A percentile compares a stretch with the other conserved stretches of the same genome.
Conservation (phyloP, 2,888 invertebrate genomes). For the Auanema freiburgensis region DNA sequence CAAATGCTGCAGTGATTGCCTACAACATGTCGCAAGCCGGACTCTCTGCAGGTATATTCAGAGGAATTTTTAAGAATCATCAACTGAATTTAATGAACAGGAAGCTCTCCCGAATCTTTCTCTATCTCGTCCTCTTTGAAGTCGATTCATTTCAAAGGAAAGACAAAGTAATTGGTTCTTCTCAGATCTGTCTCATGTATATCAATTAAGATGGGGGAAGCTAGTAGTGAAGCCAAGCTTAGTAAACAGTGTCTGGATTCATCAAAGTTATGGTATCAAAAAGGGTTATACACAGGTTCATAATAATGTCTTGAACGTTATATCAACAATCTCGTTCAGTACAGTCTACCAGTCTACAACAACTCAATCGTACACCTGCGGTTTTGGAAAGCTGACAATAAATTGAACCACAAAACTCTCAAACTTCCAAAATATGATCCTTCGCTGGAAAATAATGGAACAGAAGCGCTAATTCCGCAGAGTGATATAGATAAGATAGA, state of each 20-base stretch:
- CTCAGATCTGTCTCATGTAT: neutral
- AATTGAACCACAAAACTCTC: conserved; percentile 3
- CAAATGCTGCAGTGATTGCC: conserved; percentile 37
- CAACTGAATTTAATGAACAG: neutral
- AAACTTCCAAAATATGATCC: conserved; percentile 4
- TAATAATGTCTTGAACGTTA: neutral
- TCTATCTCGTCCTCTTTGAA: conserved; percentile 7
- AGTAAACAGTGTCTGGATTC: conserved; percentile 58
- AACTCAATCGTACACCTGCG: conserved; percentile 40
- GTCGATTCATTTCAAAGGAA: conserved; percentile 14
- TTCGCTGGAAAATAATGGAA: neutral
- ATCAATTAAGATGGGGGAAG: conserved; percentile 34
- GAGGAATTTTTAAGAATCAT: neutral
- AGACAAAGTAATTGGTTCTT: conserved; percentile 7
- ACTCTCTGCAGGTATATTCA: conserved; percentile 13
- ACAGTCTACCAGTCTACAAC: conserved; percentile 30
- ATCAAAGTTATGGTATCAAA: conserved; percentile 40
- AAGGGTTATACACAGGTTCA: conserved; percentile 26
- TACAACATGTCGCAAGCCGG: conserved; percentile 39
- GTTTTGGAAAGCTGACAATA: conserved; percentile 29
- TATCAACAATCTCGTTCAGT: conserved; percentile 10
- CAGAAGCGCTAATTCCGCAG: neutral
- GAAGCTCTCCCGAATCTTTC: conserved; percentile 2
- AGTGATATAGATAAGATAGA: neutral
- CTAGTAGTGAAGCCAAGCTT: conserved; percentile 37